Conservation (phyloP, 2,113 vertebrate species). For the Melozone crissalis region DNA sequence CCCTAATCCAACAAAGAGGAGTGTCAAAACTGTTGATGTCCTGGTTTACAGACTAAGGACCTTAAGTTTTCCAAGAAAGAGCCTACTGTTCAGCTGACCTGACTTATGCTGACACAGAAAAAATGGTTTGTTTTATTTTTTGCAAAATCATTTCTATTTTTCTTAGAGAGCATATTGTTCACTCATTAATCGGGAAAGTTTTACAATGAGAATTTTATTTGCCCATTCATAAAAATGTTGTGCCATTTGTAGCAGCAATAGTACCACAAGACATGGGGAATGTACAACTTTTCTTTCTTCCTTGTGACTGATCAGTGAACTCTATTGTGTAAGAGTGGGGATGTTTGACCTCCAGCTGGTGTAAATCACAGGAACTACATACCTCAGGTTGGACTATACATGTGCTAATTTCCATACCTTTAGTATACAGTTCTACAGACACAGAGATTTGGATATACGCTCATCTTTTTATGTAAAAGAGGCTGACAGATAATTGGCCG, state of each 20-base stretch:
- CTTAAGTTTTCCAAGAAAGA: background rate
- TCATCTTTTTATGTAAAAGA: background rate
- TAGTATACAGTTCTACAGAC: background rate
- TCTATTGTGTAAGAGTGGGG: background rate
- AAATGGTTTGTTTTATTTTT: background rate
- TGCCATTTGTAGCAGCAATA: background rate
- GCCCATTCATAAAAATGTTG: fast-evolving
- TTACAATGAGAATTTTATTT: background rate
- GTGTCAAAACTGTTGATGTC: background rate
- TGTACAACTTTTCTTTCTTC: background rate
- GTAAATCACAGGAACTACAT: background rate
- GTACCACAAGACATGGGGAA: background rate
- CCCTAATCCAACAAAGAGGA: background rate
- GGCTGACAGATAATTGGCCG: background rate
- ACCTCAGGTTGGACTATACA: background rate
- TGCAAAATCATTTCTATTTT: background rate
- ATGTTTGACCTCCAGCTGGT: background rate
- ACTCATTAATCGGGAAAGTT: background rate
- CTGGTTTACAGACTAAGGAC: background rate
- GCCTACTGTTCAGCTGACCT: background rate
- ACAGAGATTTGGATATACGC: background rate
- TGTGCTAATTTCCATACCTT: background rate
- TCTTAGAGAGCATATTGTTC: background rate
- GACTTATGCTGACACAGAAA: background rate
- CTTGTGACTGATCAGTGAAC: background rate